Evolutionary conservation across 2,888 invertebrate species (phyloP).

Genomic region (Drosophila ustulata): DNA sequence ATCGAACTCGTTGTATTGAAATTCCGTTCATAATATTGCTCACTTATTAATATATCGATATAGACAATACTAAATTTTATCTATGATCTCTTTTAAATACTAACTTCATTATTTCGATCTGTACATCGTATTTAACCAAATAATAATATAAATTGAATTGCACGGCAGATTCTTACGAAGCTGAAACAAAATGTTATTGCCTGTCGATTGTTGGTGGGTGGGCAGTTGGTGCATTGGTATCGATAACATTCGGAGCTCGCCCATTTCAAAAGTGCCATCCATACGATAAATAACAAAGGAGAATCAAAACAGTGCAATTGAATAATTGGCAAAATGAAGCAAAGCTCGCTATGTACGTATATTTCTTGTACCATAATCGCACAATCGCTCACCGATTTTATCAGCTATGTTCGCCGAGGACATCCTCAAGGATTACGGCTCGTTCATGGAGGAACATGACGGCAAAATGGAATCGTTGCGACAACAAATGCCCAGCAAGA

Average conservation of each 20-base stretch:
- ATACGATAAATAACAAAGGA: conserved; percentile 44
- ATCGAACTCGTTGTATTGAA: too few relatives aligned
- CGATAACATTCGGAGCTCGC: conserved; percentile 24
- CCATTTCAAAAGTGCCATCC: conserved; percentile 41
- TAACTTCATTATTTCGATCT: too few relatives aligned
- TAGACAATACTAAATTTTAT: too few relatives aligned
- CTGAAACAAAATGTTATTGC: too few relatives aligned
- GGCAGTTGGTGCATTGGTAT: neutral
- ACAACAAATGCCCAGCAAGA: conserved; percentile 36
- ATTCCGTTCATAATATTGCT: too few relatives aligned
- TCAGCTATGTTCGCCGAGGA: conserved; percentile 78
- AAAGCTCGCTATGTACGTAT: conserved; percentile 53
- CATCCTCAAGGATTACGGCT: conserved; percentile 80
- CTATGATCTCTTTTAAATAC: too few relatives aligned
- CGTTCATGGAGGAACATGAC: conserved; percentile 81
- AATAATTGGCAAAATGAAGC: conserved; percentile 42
- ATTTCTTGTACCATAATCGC: neutral
- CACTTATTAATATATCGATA: too few relatives aligned
- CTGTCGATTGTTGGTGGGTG: too few relatives aligned
- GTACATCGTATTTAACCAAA: too few relatives aligned
- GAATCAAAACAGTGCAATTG: conserved; percentile 24
- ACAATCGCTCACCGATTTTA: too few relatives aligned
- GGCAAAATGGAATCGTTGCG: conserved; percentile 63
- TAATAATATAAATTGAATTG: too few relatives aligned
- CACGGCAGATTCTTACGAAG: too few relatives aligned